These are phyloP conservation scores for Struthio camelus DNA, from an alignment of 2,113 vertebrate species.

Conservation along the genomic window DNA sequence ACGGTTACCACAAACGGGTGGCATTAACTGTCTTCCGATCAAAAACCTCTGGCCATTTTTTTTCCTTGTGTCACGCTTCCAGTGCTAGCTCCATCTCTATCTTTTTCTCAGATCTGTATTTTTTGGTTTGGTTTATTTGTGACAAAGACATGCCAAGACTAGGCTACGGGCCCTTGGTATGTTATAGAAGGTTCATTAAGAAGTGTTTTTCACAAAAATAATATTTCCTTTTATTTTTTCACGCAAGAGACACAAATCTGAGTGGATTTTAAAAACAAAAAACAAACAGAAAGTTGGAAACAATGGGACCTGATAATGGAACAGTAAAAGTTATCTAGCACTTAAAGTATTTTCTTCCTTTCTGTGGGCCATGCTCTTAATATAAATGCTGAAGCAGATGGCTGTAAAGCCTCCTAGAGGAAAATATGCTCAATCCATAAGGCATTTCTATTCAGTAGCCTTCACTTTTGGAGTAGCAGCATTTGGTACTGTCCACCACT, in stretches of 20 bases:
- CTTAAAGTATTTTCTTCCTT: neutral
- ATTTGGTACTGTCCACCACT: neutral
- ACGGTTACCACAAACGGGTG: no score
- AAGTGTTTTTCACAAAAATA: neutral
- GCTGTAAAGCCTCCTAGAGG: neutral
- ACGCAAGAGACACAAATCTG: neutral
- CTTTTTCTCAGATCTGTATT: neutral
- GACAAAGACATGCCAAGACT: neutral
- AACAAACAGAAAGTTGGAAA: neutral
- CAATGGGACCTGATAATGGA: neutral
- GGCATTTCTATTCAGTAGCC: neutral
- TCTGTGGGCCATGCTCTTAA: neutral
- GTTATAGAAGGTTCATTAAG: neutral
- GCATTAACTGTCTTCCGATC: no score
- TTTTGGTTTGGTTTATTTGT: neutral
- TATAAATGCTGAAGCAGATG: neutral
- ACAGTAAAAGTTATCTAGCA: neutral
- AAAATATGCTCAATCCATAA: neutral
- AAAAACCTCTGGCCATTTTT: neutral
- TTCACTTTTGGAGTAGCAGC: neutral
- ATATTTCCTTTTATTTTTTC: neutral
- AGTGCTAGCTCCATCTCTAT: neutral
- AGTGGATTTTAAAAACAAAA: neutral
- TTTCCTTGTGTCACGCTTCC: neutral
- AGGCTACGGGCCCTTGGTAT: neutral